Conservation (phyloP, 2,888 invertebrate genomes). For the Drosophila phalerata region DNA sequence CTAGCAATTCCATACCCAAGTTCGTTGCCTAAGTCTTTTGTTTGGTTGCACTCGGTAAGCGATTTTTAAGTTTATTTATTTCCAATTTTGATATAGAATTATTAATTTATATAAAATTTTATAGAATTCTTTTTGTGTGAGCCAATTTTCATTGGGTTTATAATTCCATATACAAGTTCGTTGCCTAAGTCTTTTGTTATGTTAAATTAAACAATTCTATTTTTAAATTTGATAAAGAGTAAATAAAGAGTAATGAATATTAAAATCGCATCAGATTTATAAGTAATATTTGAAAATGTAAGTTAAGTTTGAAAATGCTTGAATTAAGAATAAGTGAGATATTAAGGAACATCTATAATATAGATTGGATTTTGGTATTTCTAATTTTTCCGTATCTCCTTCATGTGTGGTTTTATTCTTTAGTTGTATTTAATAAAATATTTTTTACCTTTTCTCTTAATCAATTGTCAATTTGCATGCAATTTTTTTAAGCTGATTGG, state of each 20-base stretch:
- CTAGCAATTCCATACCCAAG: conserved; percentile 31
- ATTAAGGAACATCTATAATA: too few relatives aligned
- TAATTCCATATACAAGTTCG: conserved; percentile 45
- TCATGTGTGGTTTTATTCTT: neutral
- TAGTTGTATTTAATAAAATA: neutral
- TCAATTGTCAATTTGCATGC: conserved; percentile 22
- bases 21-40: conserved; percentile 68
- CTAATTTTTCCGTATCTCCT: neutral
- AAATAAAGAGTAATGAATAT: too few relatives aligned
- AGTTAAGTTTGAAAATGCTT: too few relatives aligned
- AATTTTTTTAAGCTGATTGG: conserved; percentile 3
- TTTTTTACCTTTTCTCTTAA: neutral
- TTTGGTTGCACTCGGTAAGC: conserved; percentile 5
- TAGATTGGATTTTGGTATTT: too few relatives aligned
- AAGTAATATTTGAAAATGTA: too few relatives aligned
- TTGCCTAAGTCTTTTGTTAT: conserved; percentile 62
- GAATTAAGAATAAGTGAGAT: too few relatives aligned
- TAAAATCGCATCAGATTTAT: too few relatives aligned
- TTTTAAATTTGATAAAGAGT: too few relatives aligned
- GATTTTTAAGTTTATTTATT: neutral
- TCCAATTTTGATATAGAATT: neutral
- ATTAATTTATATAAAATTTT: neutral
- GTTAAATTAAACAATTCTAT: neutral
- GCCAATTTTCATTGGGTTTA: conserved; percentile 10
- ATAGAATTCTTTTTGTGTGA: neutral